Evolutionary conservation across 2,797 vertebrate species (phyloP).

Genomic region (Taeniopygia guttata): DNA sequence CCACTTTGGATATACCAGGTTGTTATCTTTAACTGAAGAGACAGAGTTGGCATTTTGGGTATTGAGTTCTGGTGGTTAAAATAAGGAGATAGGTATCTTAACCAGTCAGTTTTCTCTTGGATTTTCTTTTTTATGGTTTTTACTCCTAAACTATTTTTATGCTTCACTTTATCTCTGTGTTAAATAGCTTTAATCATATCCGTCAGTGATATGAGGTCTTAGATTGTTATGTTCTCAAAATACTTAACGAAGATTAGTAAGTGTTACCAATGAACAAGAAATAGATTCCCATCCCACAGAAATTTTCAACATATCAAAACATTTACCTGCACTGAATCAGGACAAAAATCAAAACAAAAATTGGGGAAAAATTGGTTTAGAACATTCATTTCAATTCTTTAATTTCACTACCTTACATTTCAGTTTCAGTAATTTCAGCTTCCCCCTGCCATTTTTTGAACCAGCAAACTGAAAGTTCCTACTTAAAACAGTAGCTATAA

Average conservation of each 20-base stretch:
- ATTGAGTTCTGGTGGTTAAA: neutral
- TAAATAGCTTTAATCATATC: constrained; percentile 28
- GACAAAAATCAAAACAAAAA: constrained; percentile 25
- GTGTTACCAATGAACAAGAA: constrained; percentile 7
- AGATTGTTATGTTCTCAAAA: constrained; percentile 23
- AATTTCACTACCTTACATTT: neutral
- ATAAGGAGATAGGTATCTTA: neutral
- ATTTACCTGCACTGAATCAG: constrained; percentile 3
- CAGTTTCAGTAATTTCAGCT: neutral
- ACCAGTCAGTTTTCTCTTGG: neutral
- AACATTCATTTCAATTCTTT: neutral
- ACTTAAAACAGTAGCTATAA: neutral
- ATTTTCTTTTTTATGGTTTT: neutral
- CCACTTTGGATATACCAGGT: neutral
- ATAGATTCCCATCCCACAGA: constrained; percentile 41
- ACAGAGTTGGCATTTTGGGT: neutral
- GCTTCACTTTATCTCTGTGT: neutral
- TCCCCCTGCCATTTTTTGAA: constrained; percentile 5
- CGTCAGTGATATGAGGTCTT: neutral
- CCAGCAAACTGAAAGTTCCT: neutral
- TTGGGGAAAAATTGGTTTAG: neutral
- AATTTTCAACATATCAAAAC: constrained; percentile 38
- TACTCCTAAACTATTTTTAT: constrained; percentile 22
- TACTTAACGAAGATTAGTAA: neutral
- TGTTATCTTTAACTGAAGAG: neutral